phyloP scores from a whole-genome alignment of 2,113 vertebrate species.

The Turnix velox region DNA sequence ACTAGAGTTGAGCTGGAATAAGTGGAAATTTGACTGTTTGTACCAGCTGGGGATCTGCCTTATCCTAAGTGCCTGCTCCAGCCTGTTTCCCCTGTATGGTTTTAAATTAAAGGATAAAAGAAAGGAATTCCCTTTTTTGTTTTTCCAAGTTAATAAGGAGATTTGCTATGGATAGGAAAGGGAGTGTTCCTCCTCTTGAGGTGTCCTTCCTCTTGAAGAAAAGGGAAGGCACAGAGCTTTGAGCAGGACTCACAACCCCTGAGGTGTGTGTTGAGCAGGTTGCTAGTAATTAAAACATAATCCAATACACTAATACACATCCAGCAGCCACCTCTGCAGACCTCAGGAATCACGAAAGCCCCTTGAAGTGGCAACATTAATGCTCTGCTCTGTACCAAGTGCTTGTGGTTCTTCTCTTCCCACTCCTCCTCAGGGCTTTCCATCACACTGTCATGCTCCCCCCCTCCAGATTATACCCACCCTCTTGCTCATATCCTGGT shows the following conservation, averaged over 20 bases:
- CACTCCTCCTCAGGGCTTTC: not conserved
- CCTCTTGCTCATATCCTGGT: slow-evolving; percentile 32
- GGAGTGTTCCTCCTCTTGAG: not conserved
- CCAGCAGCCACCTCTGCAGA: not conserved
- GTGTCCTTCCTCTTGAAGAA: not conserved
- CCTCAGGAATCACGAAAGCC: not conserved
- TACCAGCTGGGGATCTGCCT: not conserved
- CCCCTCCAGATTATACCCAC: not conserved
- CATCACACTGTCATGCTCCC: fast-evolving
- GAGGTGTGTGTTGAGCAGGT: fast-evolving
- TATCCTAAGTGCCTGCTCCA: not conserved
- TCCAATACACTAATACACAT: not conserved
- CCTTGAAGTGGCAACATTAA: not conserved
- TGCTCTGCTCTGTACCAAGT: not conserved
- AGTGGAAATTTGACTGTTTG: not conserved
- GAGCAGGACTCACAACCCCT: fast-evolving
- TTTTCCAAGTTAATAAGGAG: not conserved
- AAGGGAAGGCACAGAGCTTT: not conserved
- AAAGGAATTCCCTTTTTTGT: fast-evolving
- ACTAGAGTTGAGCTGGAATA: not conserved
- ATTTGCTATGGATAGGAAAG: not conserved
- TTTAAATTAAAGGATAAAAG: not conserved
- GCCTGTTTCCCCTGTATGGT: not conserved
- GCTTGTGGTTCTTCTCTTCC: not conserved
- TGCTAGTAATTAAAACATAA: slow-evolving; percentile 17